These are phyloP conservation scores for Catalaphyllia jardinei DNA, from an alignment of 64 coral and sea anemone genomes.

Conservation along the genomic window DNA sequence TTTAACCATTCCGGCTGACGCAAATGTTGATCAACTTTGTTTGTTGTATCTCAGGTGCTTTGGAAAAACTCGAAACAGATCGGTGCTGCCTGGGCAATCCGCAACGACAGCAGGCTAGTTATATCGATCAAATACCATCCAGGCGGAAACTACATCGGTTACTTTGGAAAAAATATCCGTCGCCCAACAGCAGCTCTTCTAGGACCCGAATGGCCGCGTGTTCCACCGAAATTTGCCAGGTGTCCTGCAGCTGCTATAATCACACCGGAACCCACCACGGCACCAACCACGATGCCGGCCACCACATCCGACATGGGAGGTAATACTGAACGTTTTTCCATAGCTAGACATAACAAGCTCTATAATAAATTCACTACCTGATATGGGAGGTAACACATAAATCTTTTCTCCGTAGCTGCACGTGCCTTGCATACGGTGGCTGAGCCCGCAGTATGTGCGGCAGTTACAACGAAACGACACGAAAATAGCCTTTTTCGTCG, in stretches of 20 bases:
- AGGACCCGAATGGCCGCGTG: neutral
- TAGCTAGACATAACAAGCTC: too few species aligned
- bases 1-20: too few species aligned
- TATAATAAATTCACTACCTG: too few species aligned
- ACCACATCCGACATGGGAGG: neutral
- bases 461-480: too few species aligned
- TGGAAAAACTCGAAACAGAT: conserved; percentile 2
- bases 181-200: neutral
- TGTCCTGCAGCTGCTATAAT: neutral
- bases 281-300: neutral
- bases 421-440: too few species aligned
- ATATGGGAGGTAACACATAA: too few species aligned
- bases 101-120: neutral
- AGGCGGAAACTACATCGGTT: neutral
- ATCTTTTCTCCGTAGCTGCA: too few species aligned
- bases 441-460: too few species aligned
- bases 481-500: too few species aligned
- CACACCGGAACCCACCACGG: neutral
- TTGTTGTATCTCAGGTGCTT: neutral
- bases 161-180: neutral
- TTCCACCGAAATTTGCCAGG: neutral
- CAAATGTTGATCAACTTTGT: too few species aligned
- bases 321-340: neutral
- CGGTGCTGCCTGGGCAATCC: conserved; percentile 7
- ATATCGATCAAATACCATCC: conserved; percentile 4